Evolutionary conservation across 2,888 invertebrate genomes (phyloP), one percentile per base, ranked within the genome.

Genomic region (Agriotes lineatus): DNA sequence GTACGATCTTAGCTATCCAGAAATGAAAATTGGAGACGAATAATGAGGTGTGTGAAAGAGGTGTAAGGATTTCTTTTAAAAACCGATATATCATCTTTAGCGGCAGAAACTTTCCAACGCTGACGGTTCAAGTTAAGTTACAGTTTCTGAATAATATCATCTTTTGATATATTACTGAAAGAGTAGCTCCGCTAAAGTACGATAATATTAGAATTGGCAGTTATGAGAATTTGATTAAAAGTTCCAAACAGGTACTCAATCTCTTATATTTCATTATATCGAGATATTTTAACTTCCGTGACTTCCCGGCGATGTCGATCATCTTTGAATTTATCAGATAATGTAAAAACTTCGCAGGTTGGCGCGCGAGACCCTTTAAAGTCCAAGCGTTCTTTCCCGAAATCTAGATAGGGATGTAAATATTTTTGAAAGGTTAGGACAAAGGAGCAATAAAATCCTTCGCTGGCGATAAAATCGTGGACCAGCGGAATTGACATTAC

Each of bases 101-200:
- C 75, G 77, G 72, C 77, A 74, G 75, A 80, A 81, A 81, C 76
- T 79, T 82, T 79, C 76, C 75, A 78, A 77, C 77, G 81, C 80
- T 79, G 80, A 81, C 80, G 81, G 79, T 79, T 81, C 79, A 78
- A 82, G 80, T 81, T 67, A 80, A 81, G 80, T 81, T 81, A 78
- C 78, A 75, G 76, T 81, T 80, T 80, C 77, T 75, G 80, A 81
- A 80, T 80, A 80, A 80, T 80, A 80, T 79, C 80, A 80, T 82
- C 80, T 77, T 79, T 79, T 82, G 81, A 82, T 81, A 82, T 82
- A 82, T 82, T 77, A 79, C 79, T 72, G 69, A 73, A 78, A 77
- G 79, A 73, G 69, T 61, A 69, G 67, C 57, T 69, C 39, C 39
- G 44, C 58, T 48, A 59, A 61, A 70, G 66, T 68, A 66, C 59